A percentile compares a stretch with the other conserved stretches of the same genome.
Conservation (phyloP, 2,113 vertebrate genomes). For the Nettapus auritus region DNA sequence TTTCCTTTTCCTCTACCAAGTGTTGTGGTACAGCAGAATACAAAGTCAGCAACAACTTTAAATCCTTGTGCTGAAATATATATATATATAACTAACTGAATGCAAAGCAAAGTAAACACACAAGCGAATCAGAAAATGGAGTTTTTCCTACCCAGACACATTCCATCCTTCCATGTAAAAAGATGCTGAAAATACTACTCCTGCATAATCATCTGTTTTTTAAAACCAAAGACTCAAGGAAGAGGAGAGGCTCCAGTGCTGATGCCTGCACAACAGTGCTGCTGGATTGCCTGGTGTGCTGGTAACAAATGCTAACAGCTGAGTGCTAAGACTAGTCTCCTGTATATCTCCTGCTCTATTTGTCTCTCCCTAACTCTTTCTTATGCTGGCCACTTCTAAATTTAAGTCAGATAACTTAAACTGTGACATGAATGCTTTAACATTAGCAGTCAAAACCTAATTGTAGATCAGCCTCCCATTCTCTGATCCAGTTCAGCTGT, state of each 20-base stretch:
- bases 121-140: conserved; percentile 31
- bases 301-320: neutral
- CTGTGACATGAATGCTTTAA: neutral
- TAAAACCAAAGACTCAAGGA: neutral
- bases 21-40: conserved; percentile 49
- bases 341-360: neutral
- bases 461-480: neutral
- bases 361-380: neutral
- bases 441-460: neutral
- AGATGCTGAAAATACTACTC: neutral
- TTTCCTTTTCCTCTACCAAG: conserved; percentile 37
- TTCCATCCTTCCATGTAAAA: conserved; percentile 1
- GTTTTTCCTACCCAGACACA: neutral
- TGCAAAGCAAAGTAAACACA: conserved; percentile 28
- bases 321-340: neutral
- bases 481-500: neutral
- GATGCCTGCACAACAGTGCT: neutral
- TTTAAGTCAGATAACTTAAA: neutral
- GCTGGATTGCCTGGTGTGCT: neutral
- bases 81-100: neutral
- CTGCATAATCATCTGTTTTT: neutral
- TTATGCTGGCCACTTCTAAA: neutral
- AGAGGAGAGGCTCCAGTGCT: neutral
- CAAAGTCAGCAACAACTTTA: conserved; percentile 56
- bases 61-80: neutral